A percentile compares a stretch with the other conserved stretches of the same genome.
phyloP scores from a whole-genome alignment of 2,113 vertebrate genomes.

The Panthera tigris region DNA sequence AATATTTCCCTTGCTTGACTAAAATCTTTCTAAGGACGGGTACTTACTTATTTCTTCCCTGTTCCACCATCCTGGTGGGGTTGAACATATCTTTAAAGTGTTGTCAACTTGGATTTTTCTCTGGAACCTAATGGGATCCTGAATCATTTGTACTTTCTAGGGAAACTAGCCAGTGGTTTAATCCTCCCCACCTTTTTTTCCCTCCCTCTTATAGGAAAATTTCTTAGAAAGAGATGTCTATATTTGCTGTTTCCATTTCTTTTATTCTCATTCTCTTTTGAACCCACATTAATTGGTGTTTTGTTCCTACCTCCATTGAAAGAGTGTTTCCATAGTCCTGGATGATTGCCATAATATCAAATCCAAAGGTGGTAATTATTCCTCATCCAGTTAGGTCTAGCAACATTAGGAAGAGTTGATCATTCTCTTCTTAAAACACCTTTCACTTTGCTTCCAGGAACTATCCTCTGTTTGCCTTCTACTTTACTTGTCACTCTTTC shows the following conservation, averaged over 20 bases:
- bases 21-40: neutral
- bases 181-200: neutral
- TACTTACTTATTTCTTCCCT: neutral
- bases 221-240: neutral
- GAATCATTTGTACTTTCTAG: neutral
- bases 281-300: neutral
- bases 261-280: neutral
- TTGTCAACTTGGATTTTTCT: neutral
- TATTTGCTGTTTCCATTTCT: neutral
- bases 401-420: neutral
- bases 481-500: neutral
- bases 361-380: neutral
- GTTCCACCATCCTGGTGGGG: too few species aligned
- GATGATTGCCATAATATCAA: neutral
- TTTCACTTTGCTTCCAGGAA: neutral
- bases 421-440: neutral
- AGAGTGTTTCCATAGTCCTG: neutral
- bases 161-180: neutral
- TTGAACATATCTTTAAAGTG: neutral
- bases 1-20: neutral
- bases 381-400: neutral
- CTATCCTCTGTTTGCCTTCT: neutral
- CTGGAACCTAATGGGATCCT: neutral
- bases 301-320: neutral
- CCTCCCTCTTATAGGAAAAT: neutral